phyloP scores from a whole-genome alignment of 2,888 invertebrate genomes.

The Aphodius sticticus region DNA sequence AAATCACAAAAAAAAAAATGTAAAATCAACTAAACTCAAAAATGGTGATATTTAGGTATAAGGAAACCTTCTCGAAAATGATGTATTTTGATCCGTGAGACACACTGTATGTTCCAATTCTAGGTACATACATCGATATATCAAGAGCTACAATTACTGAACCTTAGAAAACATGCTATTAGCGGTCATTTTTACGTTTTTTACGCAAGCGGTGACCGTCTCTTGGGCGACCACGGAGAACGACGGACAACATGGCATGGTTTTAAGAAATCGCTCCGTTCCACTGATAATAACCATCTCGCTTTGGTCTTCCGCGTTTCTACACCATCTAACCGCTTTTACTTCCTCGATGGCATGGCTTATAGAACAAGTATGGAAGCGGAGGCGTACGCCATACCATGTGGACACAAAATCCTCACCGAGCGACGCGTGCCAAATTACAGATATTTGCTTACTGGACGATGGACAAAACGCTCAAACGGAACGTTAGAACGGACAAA shows the following conservation, averaged over 20 bases:
- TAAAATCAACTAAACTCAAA: too few relatives aligned
- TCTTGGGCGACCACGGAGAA: neutral
- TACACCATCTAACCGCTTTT: conserved; percentile 28
- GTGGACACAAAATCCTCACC: conserved; percentile 29
- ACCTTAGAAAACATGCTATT: neutral
- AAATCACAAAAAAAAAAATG: too few relatives aligned
- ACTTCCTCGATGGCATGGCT: conserved; percentile 27
- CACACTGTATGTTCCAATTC: too few relatives aligned
- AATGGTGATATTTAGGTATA: too few relatives aligned
- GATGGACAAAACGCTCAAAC: conserved; percentile 19
- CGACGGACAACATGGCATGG: neutral
- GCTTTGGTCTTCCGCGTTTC: conserved; percentile 36
- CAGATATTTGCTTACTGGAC: conserved; percentile 39
- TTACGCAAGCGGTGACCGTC: neutral
- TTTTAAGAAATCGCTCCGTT: conserved; percentile 34
- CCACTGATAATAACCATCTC: conserved; percentile 37
- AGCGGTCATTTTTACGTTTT: neutral
- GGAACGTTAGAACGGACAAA: neutral
- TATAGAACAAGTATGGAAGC: neutral
- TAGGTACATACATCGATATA: neutral
- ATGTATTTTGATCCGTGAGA: too few relatives aligned
- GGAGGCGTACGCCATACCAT: neutral
- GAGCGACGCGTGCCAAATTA: conserved; percentile 39
- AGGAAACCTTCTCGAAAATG: too few relatives aligned
- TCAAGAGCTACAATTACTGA: neutral